Base-by-base conservation (phyloP, 2,113 vertebrate genomes). In the Sinocyclocheilus anophthalmus region DNA sequence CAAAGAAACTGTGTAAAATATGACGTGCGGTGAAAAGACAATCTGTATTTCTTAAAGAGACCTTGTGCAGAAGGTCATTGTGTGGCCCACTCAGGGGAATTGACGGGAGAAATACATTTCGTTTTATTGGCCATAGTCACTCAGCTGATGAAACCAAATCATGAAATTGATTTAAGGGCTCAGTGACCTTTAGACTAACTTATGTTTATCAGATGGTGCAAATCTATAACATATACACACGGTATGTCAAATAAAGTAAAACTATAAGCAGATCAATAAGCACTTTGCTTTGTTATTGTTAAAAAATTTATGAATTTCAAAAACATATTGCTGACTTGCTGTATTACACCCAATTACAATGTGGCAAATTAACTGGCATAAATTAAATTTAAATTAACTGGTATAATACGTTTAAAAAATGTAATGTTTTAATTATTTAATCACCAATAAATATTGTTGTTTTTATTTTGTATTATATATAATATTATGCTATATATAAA, bases 21-120 rank as follows among this genome's bases (percentile, higher is more conserved):
- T 1, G 12, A 24, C 5, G 5, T 63, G n/a, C 20, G 5, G 8
- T 78, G 50, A 78, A 37, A 61, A n/a, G 55, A 39, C 53, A 16
- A 45, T 87, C 45, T 86, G 84, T 84, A 84, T 70, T 85, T 76
- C 70, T 81, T 67, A 24, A 85, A 82, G 73, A 90, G 42, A 77
- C 89, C 82, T 69, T 26, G 69, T 7, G 72, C 87, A 88, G 91
- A 93, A 91, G 93, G 92, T 92, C 89, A 92, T 55, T 84, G 39
- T 33, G 79, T 59, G 87, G 81, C 37, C 48, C 76, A 76, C 82
- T 80, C 13, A 30, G 42, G 45, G 69, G 75, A 85, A 87, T 84
- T 85, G 84, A 84, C 42, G 39, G 65, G 42, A 89, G 90, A 78
- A 87, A 89, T 88, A 91, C 91, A 91, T 91, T 82, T 86, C 48